Evolutionary conservation across 2,888 invertebrate species (phyloP), one percentile per base, ranked within the genome.

Genomic region (Danaus chrysippus): DNA sequence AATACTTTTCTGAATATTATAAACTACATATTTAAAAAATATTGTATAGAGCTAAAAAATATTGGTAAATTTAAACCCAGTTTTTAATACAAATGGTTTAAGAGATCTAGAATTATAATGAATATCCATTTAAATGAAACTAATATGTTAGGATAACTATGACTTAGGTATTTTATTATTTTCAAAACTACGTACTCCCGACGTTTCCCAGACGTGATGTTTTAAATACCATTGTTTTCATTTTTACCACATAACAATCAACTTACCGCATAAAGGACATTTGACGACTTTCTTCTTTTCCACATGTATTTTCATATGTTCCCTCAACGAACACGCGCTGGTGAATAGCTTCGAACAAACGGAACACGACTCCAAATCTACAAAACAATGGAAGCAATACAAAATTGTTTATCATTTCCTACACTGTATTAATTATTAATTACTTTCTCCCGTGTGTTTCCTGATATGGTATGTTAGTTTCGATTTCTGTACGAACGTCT

Each of bases 371-470:
- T 92, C 89, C 70, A 92, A 68, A 70, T 91, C 92, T 92, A 75
- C 49, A 42, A 75, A 77, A 53, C 11, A 57, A 43, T 10, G 42
- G 9, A 49, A 17, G 49, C 49, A 3, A 10, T 49, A 49, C 49
- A 49, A 17, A 49, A 17, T 13, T 49, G 15, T 17, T 49, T 49
- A 49, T 49, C 13, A 17, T 49, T 49, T 15, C 11, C 17, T 49
- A 49, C 49, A 49, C 2, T 11, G 43, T 43, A 19, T 53, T 43
- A 13, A 43, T 23, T 53, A 9, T 1, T 49, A 1, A 83, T 85
- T 69, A 91, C 92, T 92, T 76, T 92, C 92, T 23, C 92, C 92
- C 0, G 92, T 92, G 68, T 92, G 92, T 70, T 87, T 91, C 43
- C 92, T 76, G 43, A 92, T 88, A 70, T 92, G 92, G 69, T 92